Evolutionary conservation across 2,888 invertebrate genomes (phyloP), one percentile per base, ranked within the genome.

Genomic region (Drosophila anomelani): DNA sequence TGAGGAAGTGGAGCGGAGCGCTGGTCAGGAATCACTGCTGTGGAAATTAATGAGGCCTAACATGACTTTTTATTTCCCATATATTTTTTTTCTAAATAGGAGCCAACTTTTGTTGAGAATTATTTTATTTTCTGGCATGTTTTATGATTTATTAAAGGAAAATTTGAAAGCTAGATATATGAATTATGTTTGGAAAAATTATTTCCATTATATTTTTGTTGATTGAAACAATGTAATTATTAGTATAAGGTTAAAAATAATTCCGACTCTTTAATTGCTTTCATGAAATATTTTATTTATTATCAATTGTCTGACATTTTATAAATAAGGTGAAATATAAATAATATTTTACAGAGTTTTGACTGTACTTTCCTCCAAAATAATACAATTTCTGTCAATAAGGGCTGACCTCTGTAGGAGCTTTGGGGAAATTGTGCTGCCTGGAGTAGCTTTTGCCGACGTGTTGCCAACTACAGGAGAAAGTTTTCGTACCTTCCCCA

Each of bases 31-130:
- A 43, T 64, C 64, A 46, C 51, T 53, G 64, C 53, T 64, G 56
- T 64, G 57, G 54, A 80, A 85, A 76, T 68, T 85, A 85, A 85
- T 85, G 84, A 82, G 79, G 66, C 84, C 73, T 71, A 78, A 80
- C 88, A 76, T 85, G 88, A 80, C 75, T 55, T 63, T 63, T 69
- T 51, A 20, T 20, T 49, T 61, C 10, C 23, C 17, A 55, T 47
- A 9, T 20, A 41, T 44, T 44, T 36, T 39, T 57, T 57, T 38
- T 12, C 26, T 38, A 23, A 53, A 32, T 69, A 36, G 13, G 9
- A 51, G 17, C 10, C 8, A 61, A 44, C 10, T 12, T 26, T 8
- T 29, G 5, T 3, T 9, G 3, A 13, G 5, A 1, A 20, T 15
- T 34, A 4, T 12, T 10, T 36, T 20, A 20, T 51, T 34, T 23